Base-by-base conservation (phyloP, 1,140 invertebrate genomes). In the Drosophila simulans region DNA sequence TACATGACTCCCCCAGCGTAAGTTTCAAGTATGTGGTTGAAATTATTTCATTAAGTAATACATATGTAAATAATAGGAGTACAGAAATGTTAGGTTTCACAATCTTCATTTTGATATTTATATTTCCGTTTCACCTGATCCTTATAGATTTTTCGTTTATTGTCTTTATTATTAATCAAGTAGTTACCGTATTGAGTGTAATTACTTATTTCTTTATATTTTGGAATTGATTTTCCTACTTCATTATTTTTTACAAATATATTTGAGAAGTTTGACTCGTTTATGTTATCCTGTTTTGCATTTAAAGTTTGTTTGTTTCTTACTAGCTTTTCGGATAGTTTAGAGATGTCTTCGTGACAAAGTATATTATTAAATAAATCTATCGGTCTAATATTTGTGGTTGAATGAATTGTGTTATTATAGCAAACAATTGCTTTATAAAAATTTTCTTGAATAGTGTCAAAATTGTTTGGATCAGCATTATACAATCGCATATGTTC, bases 121-220 rank as follows among this genome's bases (percentile, higher is more conserved):
- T 17, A 17, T 17, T 17, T 17, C 17, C 17, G 17, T 17, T 17
- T 17, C 17, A 17, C 17, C 17, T 17, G 17, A 17, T 17, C 17
- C 17, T 17, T 17, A 17, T 17, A 17, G 17, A 17, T 17, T 17
- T 17, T 17, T 17, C 17, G 17, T 37, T 58, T 58, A 35, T 58
- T 46, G 17, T 45, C 22, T 34, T 58, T 27, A 48, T 59, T 57
- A 37, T 13, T 13, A 37, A 60, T 22, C 37, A 52, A 5, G 25
- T 60, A 60, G 58, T 53, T 53, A n/a, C 58, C 25, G 17, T 1
- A 15, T 20, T 31, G 37, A 5, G 10, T 52, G 20, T 39, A 11
- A 10, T 59, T 20, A 37, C n/a, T 37, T 27, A 60, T 51, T 60
- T 51, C 13, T 51, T 60, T 60, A 10, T 60, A 52, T 17, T 31